Base-by-base conservation (phyloP, 2,888 invertebrate genomes). In the Eupithecia subfuscata region DNA sequence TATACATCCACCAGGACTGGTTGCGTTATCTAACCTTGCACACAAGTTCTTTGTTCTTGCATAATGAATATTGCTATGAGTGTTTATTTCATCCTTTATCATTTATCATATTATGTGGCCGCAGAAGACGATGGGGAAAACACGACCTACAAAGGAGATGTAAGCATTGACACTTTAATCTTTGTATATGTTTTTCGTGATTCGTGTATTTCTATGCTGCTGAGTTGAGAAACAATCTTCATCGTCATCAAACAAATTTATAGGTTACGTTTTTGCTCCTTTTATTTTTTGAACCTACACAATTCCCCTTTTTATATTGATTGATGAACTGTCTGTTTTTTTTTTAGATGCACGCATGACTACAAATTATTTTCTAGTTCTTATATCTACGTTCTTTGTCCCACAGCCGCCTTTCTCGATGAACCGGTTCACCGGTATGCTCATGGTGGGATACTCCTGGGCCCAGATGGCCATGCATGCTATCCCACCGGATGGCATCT, bases 391-490 rank as follows among this genome's bases (percentile, higher is more conserved):
- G 40, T 37, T 63, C 0, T 85, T 84, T 81, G 48, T 64, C n/a
- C n/a, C 79, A 91, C 92, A 97, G 96, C 98, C 98, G n/a, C 97
- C 97, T 67, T 97, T 98, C 90, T 97, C 97, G 0, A 96, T 96
- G 75, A 96, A 96, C 80, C 96, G 98, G 69, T 98, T 98, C 87
- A 95, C 96, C 72, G 97, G 97, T 0, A 96, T 97, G 89, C 94
- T 98, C 72, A 95, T 97, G 92, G 96, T 98, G 22, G 97, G 97
- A 2, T 98, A 97, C 88, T 94, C 98, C 0, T 98, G 98, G 96
- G 97, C 97, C 0, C 97, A 97, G 86, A 91, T 98, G 79, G 92
- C 96, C 81, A 95, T 96, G 88, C 94, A 96, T 76, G 98, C 98
- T 0, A 96, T 98, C 77, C 98, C 98, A 0, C 95, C 96, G 70